Conservation (phyloP, 2,113 vertebrate species). For the Mus musculus region DNA sequence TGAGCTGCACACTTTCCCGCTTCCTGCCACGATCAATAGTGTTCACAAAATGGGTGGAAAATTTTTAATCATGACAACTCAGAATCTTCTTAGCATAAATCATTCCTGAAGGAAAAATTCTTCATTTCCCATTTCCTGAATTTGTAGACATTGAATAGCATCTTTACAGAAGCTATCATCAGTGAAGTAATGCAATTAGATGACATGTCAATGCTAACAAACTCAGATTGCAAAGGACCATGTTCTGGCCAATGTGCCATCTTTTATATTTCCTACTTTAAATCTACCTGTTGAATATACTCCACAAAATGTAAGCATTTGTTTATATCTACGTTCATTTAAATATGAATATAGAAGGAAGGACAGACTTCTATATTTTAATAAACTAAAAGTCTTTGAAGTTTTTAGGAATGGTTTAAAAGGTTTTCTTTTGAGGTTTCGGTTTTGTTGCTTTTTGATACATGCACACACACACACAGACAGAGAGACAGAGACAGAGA, state of each 20-base stretch:
- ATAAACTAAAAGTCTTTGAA: conserved; percentile 17
- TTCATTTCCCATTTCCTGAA: conserved; percentile 81
- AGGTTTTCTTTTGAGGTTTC: not conserved
- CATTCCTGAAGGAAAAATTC: conserved; percentile 82
- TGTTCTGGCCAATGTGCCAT: conserved; percentile 68
- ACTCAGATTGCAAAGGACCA: conserved; percentile 75
- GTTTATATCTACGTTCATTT: conserved; percentile 15
- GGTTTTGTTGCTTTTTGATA: too few species aligned
- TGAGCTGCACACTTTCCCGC: conserved; percentile 87
- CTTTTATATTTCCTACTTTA: conserved; percentile 56
- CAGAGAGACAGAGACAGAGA: too few species aligned
- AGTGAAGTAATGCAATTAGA: conserved; percentile 83
- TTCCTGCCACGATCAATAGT: conserved; percentile 89
- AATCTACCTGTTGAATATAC: conserved; percentile 29
- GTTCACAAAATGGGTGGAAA: conserved; percentile 88
- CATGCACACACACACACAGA: too few species aligned
- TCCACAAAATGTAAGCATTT: not conserved
- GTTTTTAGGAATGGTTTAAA: not conserved
- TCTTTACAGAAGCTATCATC: conserved; percentile 81
- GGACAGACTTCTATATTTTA: not conserved
- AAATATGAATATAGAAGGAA: not conserved
- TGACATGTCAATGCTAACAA: conserved; percentile 79
- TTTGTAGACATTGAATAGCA: conserved; percentile 81
- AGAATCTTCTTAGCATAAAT: conserved; percentile 85
- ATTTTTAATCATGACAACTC: conserved; percentile 87